Percentiles rank a stretch among this genome's conserved stretches.
phyloP scores from a whole-genome alignment of 2,797 vertebrate species.

The Tenualosa thibaudeaui region DNA sequence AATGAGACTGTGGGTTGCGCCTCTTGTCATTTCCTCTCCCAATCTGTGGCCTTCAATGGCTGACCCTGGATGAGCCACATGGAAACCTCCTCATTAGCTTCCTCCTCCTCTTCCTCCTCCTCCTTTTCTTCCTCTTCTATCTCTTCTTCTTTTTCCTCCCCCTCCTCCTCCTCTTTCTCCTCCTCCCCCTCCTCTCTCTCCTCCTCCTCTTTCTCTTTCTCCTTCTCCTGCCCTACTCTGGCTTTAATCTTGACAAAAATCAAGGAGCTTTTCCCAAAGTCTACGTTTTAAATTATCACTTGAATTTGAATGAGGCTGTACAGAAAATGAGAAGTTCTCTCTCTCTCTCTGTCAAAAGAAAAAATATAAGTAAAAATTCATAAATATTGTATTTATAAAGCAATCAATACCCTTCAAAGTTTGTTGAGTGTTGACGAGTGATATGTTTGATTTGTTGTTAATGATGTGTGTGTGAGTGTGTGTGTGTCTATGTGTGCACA shows the following conservation, averaged over 20 bases:
- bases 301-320: background rate
- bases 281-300: background rate
- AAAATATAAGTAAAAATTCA: background rate
- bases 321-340: background rate
- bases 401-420: background rate
- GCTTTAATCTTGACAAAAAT: constrained; percentile 56
- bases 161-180: background rate
- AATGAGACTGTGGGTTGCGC: background rate
- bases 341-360: background rate
- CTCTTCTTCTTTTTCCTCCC: background rate
- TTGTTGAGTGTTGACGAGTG: background rate
- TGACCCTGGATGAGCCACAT: background rate
- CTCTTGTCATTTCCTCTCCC: background rate
- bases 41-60: background rate
- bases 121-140: background rate
- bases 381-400: background rate
- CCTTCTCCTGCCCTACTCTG: background rate
- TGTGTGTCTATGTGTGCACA: background rate
- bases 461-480: background rate
- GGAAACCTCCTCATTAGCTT: background rate
- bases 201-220: background rate
- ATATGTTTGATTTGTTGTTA: background rate
- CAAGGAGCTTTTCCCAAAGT: constrained; percentile 14
- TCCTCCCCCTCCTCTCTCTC: background rate
- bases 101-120: background rate